Evolutionary conservation across 2,113 vertebrate species (phyloP), one percentile per base, ranked within the genome.

Genomic region (Atherinomorus stipes): DNA sequence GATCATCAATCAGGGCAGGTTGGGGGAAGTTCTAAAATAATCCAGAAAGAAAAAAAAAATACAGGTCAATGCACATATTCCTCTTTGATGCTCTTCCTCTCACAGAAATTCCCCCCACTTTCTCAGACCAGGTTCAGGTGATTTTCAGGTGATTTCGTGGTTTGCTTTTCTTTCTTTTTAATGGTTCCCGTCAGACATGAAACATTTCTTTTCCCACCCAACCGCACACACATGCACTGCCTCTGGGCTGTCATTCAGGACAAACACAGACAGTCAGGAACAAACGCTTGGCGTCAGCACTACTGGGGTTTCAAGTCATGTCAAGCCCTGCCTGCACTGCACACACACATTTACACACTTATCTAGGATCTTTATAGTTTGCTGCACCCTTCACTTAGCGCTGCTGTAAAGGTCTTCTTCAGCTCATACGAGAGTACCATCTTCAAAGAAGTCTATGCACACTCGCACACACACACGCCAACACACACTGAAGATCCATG

Each of bases 321-420:
- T 91, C 88, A 85, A 76, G 86, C 84, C 86, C 80, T 88, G 74
- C 78, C 74, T 80, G 66, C 81, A 47, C 71, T 56, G 58, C 66
- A 53, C 53, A 76, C 37, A 83, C 80, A 81, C 38, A 70, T 70
- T 64, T 34, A 70, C 75, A 86, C 87, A 89, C 81, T 89, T 90
- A 92, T 91, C 90, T 89, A 64, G 76, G 78, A 90, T 91, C 90
- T 93, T 93, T 91, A 92, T 85, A 89, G 83, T 25, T 53, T 83
- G 78, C 88, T 92, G 89, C 87, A 91, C 91, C 91, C 91, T 88
- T 64, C 91, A 92, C 91, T 92, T 93, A 89, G 83, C 40, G 15
- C 80, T 62, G 84, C 80, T 88, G 85, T 90, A 90, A 93, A 92
- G 87, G 88, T 88, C 86, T 89, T 90, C 89, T 85, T 81, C 76